Percentiles rank a stretch among this genome's conserved stretches.
These are phyloP conservation scores for Drosophila leontia DNA, from an alignment of 1,140 invertebrate species.

Conservation along the genomic window DNA sequence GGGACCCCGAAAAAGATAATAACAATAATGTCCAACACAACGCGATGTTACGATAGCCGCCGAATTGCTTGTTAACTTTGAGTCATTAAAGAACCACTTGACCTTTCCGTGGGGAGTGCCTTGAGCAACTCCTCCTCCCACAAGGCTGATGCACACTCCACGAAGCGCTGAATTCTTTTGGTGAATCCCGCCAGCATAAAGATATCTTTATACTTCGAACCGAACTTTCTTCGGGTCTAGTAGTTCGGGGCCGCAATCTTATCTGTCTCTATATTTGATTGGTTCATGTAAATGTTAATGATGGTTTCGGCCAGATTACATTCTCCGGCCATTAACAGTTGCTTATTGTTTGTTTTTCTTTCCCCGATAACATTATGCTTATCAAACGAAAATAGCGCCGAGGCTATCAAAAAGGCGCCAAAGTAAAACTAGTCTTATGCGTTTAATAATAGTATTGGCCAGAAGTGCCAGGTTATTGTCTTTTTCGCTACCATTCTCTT, in stretches of 20 bases:
- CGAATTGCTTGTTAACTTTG: slow-evolving; percentile 42
- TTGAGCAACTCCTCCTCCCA: slow-evolving; percentile 35
- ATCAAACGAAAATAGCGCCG: slow-evolving; percentile 12
- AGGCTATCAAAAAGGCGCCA: slow-evolving; percentile 4
- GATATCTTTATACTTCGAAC: slow-evolving; percentile 17
- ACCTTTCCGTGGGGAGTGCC: slow-evolving; percentile 35
- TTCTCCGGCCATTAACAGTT: slow-evolving; percentile 1
- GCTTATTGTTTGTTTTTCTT: slow-evolving; percentile 18
- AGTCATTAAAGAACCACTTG: slow-evolving; percentile 44
- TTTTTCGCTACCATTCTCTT: background rate
- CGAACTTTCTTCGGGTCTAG: slow-evolving; percentile 19
- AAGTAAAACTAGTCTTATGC: slow-evolving; percentile 4
- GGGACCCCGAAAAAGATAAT: slow-evolving; percentile 11
- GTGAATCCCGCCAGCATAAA: slow-evolving; percentile 12
- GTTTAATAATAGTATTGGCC: background rate
- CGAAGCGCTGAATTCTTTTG: slow-evolving; percentile 16
- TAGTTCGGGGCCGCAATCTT: slow-evolving; percentile 15
- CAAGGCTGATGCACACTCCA: slow-evolving; percentile 39
- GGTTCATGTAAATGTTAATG: slow-evolving; percentile 29
- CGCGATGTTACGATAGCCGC: slow-evolving; percentile 32
- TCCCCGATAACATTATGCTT: slow-evolving; percentile 9
- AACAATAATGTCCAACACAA: slow-evolving; percentile 18
- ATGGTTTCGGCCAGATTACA: slow-evolving; percentile 10
- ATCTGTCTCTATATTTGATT: slow-evolving; percentile 25
- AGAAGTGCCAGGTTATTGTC: slow-evolving; percentile 8